Percentiles rank a stretch among this genome's conserved stretches.
phyloP scores from a whole-genome alignment of 2,888 invertebrate species.

The Malthinus flaveolus region DNA sequence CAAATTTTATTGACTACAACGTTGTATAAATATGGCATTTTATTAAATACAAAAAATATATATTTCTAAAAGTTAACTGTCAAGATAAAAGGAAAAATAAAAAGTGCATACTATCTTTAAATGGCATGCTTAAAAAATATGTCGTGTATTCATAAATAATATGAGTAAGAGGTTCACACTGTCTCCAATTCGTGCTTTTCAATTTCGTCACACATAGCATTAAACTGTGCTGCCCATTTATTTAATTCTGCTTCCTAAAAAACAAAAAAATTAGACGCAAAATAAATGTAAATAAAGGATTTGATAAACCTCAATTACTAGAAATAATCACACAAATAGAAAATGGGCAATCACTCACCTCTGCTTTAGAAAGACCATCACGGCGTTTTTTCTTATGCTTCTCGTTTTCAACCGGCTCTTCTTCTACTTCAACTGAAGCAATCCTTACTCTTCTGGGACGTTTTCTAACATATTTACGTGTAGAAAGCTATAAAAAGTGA shows the following conservation, averaged over 20 bases:
- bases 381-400: constrained; percentile 29
- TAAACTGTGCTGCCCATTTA: constrained; percentile 61
- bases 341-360: constrained; percentile 28
- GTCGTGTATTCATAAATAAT: background rate
- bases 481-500: constrained; percentile 19
- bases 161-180: constrained; percentile 38
- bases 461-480: constrained; percentile 22
- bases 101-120: no score
- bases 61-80: no score
- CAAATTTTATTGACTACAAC: no score
- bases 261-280: constrained; percentile 20
- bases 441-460: constrained; percentile 19
- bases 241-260: constrained; percentile 60
- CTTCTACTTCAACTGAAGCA: constrained; percentile 9
- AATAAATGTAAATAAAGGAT: background rate
- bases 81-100: no score
- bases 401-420: constrained; percentile 14
- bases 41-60: no score
- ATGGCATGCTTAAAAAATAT: background rate
- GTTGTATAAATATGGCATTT: no score
- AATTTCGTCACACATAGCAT: constrained; percentile 63
- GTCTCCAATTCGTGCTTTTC: constrained; percentile 57
- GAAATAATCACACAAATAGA: background rate
- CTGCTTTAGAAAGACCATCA: constrained; percentile 31
- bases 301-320: background rate